Evolutionary conservation across 2,888 invertebrate genomes (phyloP).

Genomic region (Troides aeacus): DNA sequence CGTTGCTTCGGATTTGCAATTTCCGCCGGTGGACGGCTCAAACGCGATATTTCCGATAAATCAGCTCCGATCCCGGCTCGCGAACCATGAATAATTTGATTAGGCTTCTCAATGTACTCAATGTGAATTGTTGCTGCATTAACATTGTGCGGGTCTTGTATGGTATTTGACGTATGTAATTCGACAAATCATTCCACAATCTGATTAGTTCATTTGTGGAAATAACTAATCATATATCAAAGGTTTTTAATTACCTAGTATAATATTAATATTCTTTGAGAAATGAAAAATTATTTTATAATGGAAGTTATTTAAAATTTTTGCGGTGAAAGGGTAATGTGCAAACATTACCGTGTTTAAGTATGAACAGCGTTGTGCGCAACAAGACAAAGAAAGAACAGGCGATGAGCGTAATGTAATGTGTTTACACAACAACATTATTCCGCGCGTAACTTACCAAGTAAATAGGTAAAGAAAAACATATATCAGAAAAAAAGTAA

Average conservation of each 20-base stretch:
- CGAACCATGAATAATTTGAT: conserved; percentile 22
- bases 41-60: conserved; percentile 38
- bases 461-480: neutral
- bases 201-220: neutral
- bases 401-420: no score
- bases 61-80: conserved; percentile 34
- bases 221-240: neutral
- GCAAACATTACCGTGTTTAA: no score
- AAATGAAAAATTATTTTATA: no score
- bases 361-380: no score
- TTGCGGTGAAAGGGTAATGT: no score
- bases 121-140: conserved; percentile 21
- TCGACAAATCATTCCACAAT: neutral
- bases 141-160: conserved; percentile 14
- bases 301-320: no score
- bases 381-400: no score
- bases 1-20: conserved; percentile 32
- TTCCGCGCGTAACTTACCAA: neutral
- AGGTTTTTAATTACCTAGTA: no score
- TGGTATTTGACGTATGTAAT: conserved; percentile 12
- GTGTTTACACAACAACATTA: neutral
- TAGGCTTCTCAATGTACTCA: conserved; percentile 20
- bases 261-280: no score
- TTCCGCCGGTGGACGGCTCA: conserved; percentile 34
- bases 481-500: neutral